A percentile compares a stretch with the other conserved stretches of the same genome.
Evolutionary conservation across 2,797 vertebrate genomes (phyloP).

Genomic region (Hippoglossus hippoglossus): DNA sequence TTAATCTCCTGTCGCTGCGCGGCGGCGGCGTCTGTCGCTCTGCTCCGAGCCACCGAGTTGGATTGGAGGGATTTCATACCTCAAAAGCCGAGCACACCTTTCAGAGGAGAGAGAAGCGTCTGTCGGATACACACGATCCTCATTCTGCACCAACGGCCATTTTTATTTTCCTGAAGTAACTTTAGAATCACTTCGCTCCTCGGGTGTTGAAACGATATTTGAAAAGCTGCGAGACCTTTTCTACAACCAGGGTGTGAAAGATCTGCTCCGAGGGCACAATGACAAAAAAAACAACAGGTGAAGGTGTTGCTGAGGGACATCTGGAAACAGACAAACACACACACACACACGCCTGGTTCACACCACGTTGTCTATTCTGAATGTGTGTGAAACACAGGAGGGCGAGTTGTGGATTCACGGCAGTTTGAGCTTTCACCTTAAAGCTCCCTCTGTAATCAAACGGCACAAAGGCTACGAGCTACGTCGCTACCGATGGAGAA

Average conservation of each 20-base stretch:
- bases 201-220: background rate
- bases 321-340: background rate
- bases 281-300: background rate
- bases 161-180: background rate
- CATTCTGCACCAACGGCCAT: too few relatives aligned
- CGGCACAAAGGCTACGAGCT: too few relatives aligned
- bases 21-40: constrained; percentile 29
- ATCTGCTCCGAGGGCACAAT: background rate
- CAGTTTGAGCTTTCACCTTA: too few relatives aligned
- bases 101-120: too few relatives aligned
- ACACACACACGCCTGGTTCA: constrained; percentile 1
- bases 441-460: too few relatives aligned
- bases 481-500: too few relatives aligned
- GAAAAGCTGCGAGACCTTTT: background rate
- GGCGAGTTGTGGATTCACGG: background rate
- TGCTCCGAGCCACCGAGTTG: background rate
- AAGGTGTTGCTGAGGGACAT: background rate
- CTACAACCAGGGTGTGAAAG: background rate
- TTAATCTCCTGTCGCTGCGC: constrained; percentile 38
- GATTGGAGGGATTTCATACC: constrained; percentile 21
- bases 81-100: too few relatives aligned
- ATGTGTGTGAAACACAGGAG: background rate
- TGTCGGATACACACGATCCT: background rate
- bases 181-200: background rate
- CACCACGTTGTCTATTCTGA: background rate